Evolutionary conservation across 1,140 invertebrate species (phyloP), one percentile per base, ranked within the genome.

Genomic region (Trichonephila clavata): DNA sequence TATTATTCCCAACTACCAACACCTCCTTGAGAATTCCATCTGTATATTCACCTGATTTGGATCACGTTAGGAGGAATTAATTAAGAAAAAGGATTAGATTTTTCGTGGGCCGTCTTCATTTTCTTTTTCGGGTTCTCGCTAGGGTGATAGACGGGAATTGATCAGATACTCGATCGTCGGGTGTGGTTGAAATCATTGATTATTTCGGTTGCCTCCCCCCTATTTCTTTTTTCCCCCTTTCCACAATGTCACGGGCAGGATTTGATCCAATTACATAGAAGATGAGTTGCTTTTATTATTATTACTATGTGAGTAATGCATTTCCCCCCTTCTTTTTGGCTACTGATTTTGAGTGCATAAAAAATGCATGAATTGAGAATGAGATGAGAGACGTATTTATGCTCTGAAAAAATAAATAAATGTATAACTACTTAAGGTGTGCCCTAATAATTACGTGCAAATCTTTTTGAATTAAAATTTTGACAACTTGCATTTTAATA

Each of bases 11-110:
- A n/a, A 16, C 20, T 43, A 71, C 86, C 39, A 88, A 60, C 63
- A 50, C 59, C 71, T 77, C 27, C 32, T 77, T 16, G 27, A 77
- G 71, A 77, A 77, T 39, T 39, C 32, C 71, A 77, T 32, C 59
- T 77, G 81, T 50, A 59, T 59, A 13, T n/a, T 57, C 43, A 16
- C 43, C 81, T 59, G 81, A 50, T 77, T 77, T 83, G 43, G 57
- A 90, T 83, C 77, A 27, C 39, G 71, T 61, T 43, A 90, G 27
- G 50, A 60, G 77, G 77, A 90, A 90, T 90, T 83, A 90, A 90
- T 90, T 90, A 90, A 4, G 21, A n/a, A 50, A 77, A 83, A 83
- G 81, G 81, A 83, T 83, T 83, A 24, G 50, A 59, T 83, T 50
- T n/a, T 83, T 59, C 71, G 27, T 77, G 71, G 71, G 71, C 32